These are phyloP conservation scores for Operophtera brumata DNA, from an alignment of 2,888 invertebrate genomes.

Conservation along the genomic window DNA sequence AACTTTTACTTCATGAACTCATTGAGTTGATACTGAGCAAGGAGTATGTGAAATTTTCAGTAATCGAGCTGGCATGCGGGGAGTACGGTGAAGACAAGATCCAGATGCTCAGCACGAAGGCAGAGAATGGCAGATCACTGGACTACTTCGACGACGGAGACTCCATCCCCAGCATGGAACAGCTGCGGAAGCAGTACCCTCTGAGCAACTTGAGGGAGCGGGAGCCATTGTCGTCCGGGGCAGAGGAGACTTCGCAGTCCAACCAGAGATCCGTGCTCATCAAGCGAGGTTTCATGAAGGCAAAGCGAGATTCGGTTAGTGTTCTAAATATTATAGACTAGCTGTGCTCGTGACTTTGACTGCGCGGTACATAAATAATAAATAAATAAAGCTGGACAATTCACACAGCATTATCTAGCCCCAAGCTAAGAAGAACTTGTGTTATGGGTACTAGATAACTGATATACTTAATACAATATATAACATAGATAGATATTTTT, in stretches of 20 bases:
- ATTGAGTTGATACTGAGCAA: no score
- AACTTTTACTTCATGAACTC: no score
- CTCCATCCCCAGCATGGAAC: constrained; percentile 79
- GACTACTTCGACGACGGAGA: constrained; percentile 85
- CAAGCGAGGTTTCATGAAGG: constrained; percentile 86
- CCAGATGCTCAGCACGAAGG: constrained; percentile 81
- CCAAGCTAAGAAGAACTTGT: no score
- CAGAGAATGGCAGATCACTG: constrained; percentile 85
- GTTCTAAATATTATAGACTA: background rate
- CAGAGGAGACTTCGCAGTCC: constrained; percentile 85
- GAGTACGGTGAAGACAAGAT: constrained; percentile 93
- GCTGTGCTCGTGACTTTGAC: no score
- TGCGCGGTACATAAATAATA: no score
- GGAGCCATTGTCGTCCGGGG: constrained; percentile 53
- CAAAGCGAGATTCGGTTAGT: constrained; percentile 85
- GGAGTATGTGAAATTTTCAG: constrained; percentile 70
- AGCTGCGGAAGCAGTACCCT: constrained; percentile 79
- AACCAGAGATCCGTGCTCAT: constrained; percentile 88
- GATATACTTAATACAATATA: no score
- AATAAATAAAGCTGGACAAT: no score
- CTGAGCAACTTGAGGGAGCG: constrained; percentile 70
- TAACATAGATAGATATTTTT: no score
- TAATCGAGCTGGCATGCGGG: constrained; percentile 95
- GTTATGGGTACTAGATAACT: no score
- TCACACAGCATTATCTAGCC: no score